These are phyloP conservation scores for Porites cylindrica DNA, from an alignment of 92 coral and sea anemone genomes.

Conservation along the genomic window DNA sequence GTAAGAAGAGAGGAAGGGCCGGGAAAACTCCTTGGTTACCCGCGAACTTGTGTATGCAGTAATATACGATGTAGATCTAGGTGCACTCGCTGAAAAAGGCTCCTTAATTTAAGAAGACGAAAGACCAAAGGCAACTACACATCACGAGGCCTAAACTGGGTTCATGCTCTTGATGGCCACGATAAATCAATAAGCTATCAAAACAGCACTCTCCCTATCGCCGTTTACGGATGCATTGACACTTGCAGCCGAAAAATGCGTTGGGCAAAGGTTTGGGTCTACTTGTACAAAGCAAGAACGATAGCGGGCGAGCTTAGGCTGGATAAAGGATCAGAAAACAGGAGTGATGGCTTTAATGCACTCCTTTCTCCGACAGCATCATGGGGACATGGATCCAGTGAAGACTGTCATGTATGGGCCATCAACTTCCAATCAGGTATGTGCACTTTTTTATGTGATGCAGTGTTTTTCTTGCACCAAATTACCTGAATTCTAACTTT, in stretches of 20 bases:
- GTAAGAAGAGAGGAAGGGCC: conserved; percentile 9
- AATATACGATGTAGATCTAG: too few species aligned
- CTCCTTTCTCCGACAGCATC: too few species aligned
- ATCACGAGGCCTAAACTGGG: conserved; percentile 51
- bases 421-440: too few species aligned
- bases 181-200: conserved; percentile 56
- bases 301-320: conserved; percentile 11
- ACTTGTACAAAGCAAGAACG: conserved; percentile 14
- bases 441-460: too few species aligned
- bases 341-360: conserved; percentile 45
- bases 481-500: too few species aligned
- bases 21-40: conserved; percentile 39
- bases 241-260: conserved; percentile 39
- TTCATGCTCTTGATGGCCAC: conserved; percentile 56
- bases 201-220: conserved; percentile 53
- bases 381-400: too few species aligned
- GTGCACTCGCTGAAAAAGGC: too few species aligned
- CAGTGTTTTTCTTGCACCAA: background rate
- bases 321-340: conserved; percentile 43
- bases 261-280: conserved; percentile 29
- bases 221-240: conserved; percentile 43
- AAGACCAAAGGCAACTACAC: conserved; percentile 37
- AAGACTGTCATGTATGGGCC: too few species aligned
- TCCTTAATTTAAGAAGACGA: too few species aligned
- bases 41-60: conserved; percentile 54